Evolutionary conservation across 30 jellyfish, hydroid and myxozoan genomes (phyloP).

Genomic region (Pelagia noctiluca): DNA sequence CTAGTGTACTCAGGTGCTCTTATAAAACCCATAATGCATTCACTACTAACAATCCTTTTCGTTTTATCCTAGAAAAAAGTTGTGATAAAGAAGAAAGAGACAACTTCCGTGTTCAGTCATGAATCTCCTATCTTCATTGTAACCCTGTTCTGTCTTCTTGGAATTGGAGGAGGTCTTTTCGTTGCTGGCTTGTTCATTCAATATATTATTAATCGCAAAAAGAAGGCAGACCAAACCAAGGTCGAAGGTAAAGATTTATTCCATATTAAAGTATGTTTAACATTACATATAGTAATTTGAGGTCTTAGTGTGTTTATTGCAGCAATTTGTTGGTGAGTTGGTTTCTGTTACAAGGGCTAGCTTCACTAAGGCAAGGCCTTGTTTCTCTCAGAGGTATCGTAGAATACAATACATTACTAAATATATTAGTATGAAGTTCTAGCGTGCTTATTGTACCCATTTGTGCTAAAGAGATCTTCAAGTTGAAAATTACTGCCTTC

Average conservation of each 20-base stretch:
- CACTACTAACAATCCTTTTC: neutral
- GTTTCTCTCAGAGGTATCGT: too few relatives aligned
- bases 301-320: too few relatives aligned
- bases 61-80: slow-evolving; percentile 24
- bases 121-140: slow-evolving; percentile 75
- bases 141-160: slow-evolving; percentile 68
- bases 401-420: too few relatives aligned
- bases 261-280: too few relatives aligned
- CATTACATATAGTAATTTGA: too few relatives aligned
- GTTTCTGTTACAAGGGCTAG: too few relatives aligned
- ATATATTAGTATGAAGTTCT: too few relatives aligned
- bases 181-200: slow-evolving; percentile 71
- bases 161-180: slow-evolving; percentile 62
- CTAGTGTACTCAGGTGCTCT: neutral
- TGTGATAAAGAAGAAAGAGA: slow-evolving; percentile 16
- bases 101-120: slow-evolving; percentile 72
- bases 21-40: neutral
- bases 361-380: too few relatives aligned
- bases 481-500: too few relatives aligned
- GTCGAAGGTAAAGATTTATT: slow-evolving; percentile 21
- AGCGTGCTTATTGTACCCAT: too few relatives aligned
- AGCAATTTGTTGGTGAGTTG: too few relatives aligned
- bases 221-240: slow-evolving; percentile 9
- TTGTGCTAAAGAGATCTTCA: too few relatives aligned
- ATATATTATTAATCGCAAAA: slow-evolving; percentile 42